phyloP scores from a whole-genome alignment of 2,113 vertebrate genomes.

The Petaurus breviceps region DNA sequence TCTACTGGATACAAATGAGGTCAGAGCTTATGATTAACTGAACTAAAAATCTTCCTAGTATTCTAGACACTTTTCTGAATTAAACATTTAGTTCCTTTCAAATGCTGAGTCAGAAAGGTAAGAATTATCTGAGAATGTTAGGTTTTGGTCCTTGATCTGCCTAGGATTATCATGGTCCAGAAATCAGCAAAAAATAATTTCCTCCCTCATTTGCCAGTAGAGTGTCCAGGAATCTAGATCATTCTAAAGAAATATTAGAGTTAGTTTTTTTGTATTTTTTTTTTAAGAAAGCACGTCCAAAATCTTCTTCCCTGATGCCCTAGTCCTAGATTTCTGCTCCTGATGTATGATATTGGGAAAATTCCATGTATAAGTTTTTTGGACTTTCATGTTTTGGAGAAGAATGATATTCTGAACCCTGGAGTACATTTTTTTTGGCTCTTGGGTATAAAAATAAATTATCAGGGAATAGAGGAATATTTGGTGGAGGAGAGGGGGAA shows the following conservation, averaged over 20 bases:
- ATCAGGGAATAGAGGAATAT: background rate
- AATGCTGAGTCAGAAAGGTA: conserved; percentile 18
- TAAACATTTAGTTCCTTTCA: conserved; percentile 10
- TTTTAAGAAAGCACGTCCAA: conserved; percentile 28
- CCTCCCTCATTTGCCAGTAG: conserved; percentile 4
- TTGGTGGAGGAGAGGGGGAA: background rate
- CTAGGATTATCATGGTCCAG: background rate
- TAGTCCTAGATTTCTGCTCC: conserved; percentile 47
- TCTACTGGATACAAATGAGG: background rate
- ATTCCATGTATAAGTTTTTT: conserved; percentile 44
- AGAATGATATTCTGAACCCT: conserved; percentile 47
- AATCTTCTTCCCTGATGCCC: conserved; percentile 55
- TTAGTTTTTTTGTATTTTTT: background rate
- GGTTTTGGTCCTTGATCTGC: background rate
- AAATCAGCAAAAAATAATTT: background rate
- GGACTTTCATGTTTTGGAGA: conserved; percentile 56
- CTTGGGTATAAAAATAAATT: conserved; percentile 24
- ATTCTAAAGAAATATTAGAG: background rate
- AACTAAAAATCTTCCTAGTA: conserved; percentile 17
- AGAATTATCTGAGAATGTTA: conserved; percentile 8
- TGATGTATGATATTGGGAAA: conserved; percentile 40
- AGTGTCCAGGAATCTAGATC: conserved; percentile 16
- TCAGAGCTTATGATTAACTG: background rate
- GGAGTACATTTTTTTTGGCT: conserved; percentile 46
- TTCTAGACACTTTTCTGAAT: conserved; percentile 10